phyloP scores from a whole-genome alignment of 1,140 invertebrate genomes.

The Alviniconcha marisindica region DNA sequence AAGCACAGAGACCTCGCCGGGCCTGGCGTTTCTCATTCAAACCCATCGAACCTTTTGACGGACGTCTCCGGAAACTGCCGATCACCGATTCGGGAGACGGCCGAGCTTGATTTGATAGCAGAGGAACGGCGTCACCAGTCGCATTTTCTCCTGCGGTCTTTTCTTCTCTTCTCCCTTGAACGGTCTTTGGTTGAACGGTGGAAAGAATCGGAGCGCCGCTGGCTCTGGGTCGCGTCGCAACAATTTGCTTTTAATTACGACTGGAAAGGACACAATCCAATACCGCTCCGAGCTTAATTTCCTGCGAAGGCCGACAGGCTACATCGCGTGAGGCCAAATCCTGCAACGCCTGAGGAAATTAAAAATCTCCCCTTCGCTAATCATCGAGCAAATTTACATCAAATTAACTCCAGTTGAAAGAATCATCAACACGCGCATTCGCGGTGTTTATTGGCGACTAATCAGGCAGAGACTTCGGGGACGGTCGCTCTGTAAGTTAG shows the following conservation, averaged over 20 bases:
- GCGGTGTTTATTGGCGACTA: conserved; percentile 29
- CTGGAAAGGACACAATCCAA: conserved; percentile 54
- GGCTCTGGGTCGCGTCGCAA: conserved; percentile 19
- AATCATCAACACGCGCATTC: conserved; percentile 41
- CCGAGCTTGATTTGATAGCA: conserved; percentile 11
- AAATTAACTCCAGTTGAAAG: conserved; percentile 57
- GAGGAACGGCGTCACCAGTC: neutral
- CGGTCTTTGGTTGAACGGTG: neutral
- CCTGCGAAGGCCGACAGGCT: conserved; percentile 53
- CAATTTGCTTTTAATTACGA: conserved; percentile 52
- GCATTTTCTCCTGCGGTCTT: neutral
- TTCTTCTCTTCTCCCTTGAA: neutral
- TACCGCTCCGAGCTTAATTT: conserved; percentile 60
- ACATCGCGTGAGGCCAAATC: conserved; percentile 45
- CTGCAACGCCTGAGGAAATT: conserved; percentile 54
- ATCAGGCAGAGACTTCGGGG: neutral
- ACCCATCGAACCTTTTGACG: conserved; percentile 30
- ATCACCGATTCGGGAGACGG: conserved; percentile 16
- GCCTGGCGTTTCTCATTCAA: conserved; percentile 15
- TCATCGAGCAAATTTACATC: conserved; percentile 58
- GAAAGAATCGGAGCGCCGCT: neutral
- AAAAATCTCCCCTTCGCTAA: conserved; percentile 54
- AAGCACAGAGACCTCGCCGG: neutral
- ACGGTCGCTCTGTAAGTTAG: neutral
- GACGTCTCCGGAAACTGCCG: conserved; percentile 39